phyloP scores from a whole-genome alignment of 2,797 vertebrate genomes.

The Cuniculus paca region DNA sequence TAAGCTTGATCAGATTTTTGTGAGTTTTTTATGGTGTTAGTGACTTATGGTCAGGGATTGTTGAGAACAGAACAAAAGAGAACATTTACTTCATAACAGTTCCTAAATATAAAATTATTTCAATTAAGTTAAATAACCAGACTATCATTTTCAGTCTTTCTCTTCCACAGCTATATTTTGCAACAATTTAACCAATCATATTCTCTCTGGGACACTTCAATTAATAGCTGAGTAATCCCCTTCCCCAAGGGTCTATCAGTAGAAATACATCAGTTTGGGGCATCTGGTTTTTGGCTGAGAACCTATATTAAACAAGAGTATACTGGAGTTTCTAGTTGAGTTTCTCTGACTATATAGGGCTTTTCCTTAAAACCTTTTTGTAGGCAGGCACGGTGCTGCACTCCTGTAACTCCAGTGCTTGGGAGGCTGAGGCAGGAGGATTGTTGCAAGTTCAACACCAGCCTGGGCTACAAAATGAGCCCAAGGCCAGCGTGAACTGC shows the following conservation, averaged over 20 bases:
- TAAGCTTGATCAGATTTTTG: conserved; percentile 54
- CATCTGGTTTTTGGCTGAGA: conserved; percentile 40
- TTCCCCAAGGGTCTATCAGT: conserved; percentile 20
- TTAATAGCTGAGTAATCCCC: background rate
- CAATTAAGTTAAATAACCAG: conserved; percentile 3
- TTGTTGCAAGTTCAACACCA: no score
- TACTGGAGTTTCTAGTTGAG: conserved; percentile 23
- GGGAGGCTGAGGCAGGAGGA: no score
- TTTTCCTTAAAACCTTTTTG: conserved; percentile 62
- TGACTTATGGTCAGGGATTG: background rate
- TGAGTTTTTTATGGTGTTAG: conserved; percentile 45
- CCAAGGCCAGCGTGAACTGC: no score
- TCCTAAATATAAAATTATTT: conserved; percentile 17
- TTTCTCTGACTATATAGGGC: background rate
- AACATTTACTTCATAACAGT: conserved; percentile 43
- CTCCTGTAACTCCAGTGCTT: no score
- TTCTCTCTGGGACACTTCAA: background rate
- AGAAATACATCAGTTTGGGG: conserved; percentile 42
- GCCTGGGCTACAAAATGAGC: no score
- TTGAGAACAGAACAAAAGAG: background rate
- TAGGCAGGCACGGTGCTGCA: no score
- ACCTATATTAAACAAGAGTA: conserved; percentile 13
- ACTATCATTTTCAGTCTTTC: background rate
- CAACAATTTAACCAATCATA: background rate
- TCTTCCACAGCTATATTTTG: background rate